Evolutionary conservation across 37 sponge, comb jelly and placozoan species (phyloP), one percentile per base, ranked within the genome.

Genomic region (Eunapius fragilis): DNA sequence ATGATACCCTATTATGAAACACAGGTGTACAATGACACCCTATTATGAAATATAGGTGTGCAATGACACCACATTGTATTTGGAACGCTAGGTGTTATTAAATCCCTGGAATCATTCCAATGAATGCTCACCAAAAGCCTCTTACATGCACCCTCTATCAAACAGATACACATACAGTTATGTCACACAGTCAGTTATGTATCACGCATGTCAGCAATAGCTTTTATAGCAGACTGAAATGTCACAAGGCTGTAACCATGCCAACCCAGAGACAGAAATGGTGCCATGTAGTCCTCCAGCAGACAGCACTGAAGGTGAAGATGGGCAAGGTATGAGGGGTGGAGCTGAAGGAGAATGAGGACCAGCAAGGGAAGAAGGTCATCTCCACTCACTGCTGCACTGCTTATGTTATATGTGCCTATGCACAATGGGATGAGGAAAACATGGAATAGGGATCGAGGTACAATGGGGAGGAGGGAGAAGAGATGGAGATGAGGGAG

Each of bases 351-450:
- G 23, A 87, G 49, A 26, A 79, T 9, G 11, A 79, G 35, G 9
- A 80, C 74, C 75, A 87, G 73, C n/a, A 87, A 12, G n/a, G 87
- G 87, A 0, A 80, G 80, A 23, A 87, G 48, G 26, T 87, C 87
- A 25, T 87, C 81, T 67, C 80, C 79, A 45, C 75, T 79, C 0
- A 87, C 87, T 17, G 12, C 80, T 23, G 79, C 79, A n/a, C 5
- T 25, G 50, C 84, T 72, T 24, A 58, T 12, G 71, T 74, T 77
- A 6, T 25, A 82, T 28, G 37, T 37, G 71, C 13, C 37, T n/a
- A 13, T 80, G 38, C 50, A 38, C 31, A 12, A 11, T 13, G 68
- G 25, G n/a, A 17, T 37, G 28, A 27, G 28, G 75, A n/a, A 26
- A n/a, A 27, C 19, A 19, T 27, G 32, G 36, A 17, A 67, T 24